Conservation (phyloP, 2,888 invertebrate genomes). For the Gastrophysa polygoni region DNA sequence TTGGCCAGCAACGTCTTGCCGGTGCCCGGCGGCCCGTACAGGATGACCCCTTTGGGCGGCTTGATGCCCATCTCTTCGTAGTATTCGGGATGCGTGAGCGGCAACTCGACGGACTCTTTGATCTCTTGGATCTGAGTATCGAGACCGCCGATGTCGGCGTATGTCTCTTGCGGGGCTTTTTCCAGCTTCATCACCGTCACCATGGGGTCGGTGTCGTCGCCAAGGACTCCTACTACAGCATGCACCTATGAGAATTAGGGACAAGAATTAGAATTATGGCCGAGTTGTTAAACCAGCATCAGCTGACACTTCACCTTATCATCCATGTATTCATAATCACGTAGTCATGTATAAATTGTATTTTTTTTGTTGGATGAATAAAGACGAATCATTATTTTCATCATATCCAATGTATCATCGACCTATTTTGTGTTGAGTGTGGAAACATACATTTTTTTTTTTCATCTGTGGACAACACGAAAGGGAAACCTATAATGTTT, state of each 20-base stretch:
- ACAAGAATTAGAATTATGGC: too few species aligned
- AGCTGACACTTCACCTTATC: too few species aligned
- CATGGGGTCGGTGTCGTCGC: slow-evolving; percentile 99
- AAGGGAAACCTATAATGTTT: too few species aligned
- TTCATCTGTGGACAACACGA: too few species aligned
- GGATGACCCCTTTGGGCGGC: slow-evolving; percentile 98
- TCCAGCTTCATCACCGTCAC: slow-evolving; percentile 99
- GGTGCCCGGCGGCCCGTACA: slow-evolving; percentile 98
- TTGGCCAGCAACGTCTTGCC: slow-evolving; percentile 98
- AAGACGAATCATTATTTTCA: too few species aligned
- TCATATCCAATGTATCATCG: too few species aligned
- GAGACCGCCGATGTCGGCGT: slow-evolving; percentile 97
- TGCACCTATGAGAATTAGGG: slow-evolving; percentile 72
- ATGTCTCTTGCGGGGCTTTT: slow-evolving; percentile 99
- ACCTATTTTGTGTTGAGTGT: too few species aligned
- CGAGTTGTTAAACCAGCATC: too few species aligned
- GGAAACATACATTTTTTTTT: too few species aligned
- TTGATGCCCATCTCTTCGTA: slow-evolving; percentile 99
- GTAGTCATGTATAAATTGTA: too few species aligned
- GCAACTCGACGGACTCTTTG: slow-evolving; percentile 97
- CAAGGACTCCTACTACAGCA: slow-evolving; percentile 91
- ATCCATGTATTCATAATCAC: too few species aligned
- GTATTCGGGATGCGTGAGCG: slow-evolving; percentile 98
- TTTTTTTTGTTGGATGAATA: too few species aligned
- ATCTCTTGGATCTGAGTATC: slow-evolving; percentile 98